phyloP scores from a whole-genome alignment of 2,888 invertebrate species.

The Rotaria sp. region DNA sequence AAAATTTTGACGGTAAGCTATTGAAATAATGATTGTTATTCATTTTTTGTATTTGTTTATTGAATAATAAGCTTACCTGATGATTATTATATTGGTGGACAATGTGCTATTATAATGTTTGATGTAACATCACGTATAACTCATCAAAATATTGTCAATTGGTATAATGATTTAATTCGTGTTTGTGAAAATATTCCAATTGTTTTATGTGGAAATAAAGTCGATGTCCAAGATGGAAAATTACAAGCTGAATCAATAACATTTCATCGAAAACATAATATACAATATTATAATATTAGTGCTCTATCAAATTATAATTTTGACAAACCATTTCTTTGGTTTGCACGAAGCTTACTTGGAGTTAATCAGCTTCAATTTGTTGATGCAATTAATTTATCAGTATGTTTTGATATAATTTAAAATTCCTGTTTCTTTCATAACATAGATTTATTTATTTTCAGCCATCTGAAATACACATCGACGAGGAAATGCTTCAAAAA shows the following conservation, averaged over 20 bases:
- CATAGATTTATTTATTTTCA: no score
- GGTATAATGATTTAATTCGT: constrained; percentile 95
- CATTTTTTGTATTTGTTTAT: no score
- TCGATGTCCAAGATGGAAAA: constrained; percentile 98
- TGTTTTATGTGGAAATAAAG: constrained; percentile 96
- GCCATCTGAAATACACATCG: no score
- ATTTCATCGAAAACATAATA: constrained; percentile 97
- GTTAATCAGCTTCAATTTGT: constrained; percentile 98
- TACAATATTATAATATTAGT: constrained; percentile 99
- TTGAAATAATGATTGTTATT: no score
- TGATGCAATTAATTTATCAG: neutral
- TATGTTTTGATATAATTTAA: no score
- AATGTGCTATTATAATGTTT: constrained; percentile 92
- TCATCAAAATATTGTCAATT: constrained; percentile 99
- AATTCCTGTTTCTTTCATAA: no score
- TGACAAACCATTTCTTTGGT: constrained; percentile 98
- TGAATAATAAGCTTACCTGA: constrained; percentile 71
- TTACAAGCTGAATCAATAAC: constrained; percentile 98
- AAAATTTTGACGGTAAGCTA: constrained; percentile 82
- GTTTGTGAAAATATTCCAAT: constrained; percentile 99
- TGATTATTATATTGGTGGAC: constrained; percentile 67
- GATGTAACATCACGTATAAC: constrained; percentile 98
- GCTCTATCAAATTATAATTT: constrained; percentile 99
- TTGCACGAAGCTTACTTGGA: constrained; percentile 92
- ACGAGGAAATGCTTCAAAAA: no score